A percentile compares a stretch with the other conserved stretches of the same genome.
Evolutionary conservation across 2,888 invertebrate species (phyloP).

Genomic region (Orchesella flavescens): DNA sequence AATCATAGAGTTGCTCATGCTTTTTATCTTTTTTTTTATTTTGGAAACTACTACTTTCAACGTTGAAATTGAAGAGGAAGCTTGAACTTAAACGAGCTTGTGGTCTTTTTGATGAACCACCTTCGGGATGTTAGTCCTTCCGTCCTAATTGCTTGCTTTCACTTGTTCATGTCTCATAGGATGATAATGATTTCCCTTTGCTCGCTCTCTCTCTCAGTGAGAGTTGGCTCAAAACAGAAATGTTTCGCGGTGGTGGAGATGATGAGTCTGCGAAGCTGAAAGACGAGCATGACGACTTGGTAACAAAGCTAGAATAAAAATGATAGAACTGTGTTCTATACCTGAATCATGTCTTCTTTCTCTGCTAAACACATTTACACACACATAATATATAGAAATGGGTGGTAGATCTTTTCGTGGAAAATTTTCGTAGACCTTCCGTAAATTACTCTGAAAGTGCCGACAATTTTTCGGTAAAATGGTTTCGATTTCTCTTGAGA

Average conservation of each 20-base stretch:
- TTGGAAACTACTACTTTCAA: too few species aligned
- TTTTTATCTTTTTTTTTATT: too few species aligned
- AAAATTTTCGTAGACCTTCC: slow-evolving; percentile 35
- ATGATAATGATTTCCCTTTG: slow-evolving; percentile 40
- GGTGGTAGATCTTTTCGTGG: neutral
- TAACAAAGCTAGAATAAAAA: slow-evolving; percentile 19
- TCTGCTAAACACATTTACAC: neutral
- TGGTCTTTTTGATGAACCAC: slow-evolving; percentile 53
- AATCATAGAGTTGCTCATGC: too few species aligned
- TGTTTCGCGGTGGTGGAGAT: slow-evolving; percentile 7
- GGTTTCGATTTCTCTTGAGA: slow-evolving; percentile 59
- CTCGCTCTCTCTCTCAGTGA: neutral
- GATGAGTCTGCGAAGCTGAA: neutral
- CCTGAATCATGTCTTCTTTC: neutral
- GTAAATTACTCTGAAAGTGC: slow-evolving; percentile 50
- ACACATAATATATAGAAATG: too few species aligned
- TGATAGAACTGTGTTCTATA: slow-evolving; percentile 5
- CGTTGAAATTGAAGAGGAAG: slow-evolving; percentile 37
- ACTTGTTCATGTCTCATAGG: slow-evolving; percentile 33
- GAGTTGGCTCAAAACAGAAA: slow-evolving; percentile 30
- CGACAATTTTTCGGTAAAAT: slow-evolving; percentile 60
- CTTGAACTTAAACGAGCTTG: slow-evolving; percentile 42
- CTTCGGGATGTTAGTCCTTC: slow-evolving; percentile 28
- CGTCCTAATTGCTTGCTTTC: slow-evolving; percentile 56
- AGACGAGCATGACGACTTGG: neutral